These are phyloP conservation scores for Melieria crassipennis DNA, from an alignment of 2,888 invertebrate species.

Conservation along the genomic window DNA sequence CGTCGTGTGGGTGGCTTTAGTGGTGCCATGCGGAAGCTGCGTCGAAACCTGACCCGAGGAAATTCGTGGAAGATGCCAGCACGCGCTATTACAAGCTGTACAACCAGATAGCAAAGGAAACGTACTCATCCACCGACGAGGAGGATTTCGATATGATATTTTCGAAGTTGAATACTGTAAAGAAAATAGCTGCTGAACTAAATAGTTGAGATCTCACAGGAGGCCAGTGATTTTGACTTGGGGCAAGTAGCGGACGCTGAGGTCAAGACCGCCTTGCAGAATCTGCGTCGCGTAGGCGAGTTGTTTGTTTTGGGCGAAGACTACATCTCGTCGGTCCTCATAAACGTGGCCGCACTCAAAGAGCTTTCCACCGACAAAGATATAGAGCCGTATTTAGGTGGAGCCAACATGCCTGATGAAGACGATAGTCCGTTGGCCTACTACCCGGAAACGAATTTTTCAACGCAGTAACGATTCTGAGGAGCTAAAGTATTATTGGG, in stretches of 20 bases:
- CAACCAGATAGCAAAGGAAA: slow-evolving; percentile 58
- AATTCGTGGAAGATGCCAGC: slow-evolving; percentile 56
- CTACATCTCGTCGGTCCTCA: slow-evolving; percentile 57
- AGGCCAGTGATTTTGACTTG: slow-evolving; percentile 67
- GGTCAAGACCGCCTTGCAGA: slow-evolving; percentile 52
- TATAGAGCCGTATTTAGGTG: slow-evolving; percentile 65
- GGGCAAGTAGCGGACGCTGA: slow-evolving; percentile 47
- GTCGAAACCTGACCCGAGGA: slow-evolving; percentile 53
- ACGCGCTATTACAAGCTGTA: slow-evolving; percentile 57
- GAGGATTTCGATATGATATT: slow-evolving; percentile 59
- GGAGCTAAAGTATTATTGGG: slow-evolving; percentile 61
- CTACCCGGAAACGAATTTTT: slow-evolving; percentile 58
- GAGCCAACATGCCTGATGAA: slow-evolving; percentile 56
- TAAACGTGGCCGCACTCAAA: slow-evolving; percentile 55
- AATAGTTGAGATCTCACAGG: slow-evolving; percentile 67
- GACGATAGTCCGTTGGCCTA: slow-evolving; percentile 57
- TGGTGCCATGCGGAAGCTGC: slow-evolving; percentile 38
- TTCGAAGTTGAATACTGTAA: slow-evolving; percentile 54
- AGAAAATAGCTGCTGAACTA: slow-evolving; percentile 58
- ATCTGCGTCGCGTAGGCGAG: slow-evolving; percentile 54
- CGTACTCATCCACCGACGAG: slow-evolving; percentile 54
- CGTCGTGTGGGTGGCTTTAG: not conserved
- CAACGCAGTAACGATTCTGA: slow-evolving; percentile 55
- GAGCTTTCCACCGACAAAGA: slow-evolving; percentile 68
- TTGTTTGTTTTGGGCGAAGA: slow-evolving; percentile 61